Base-by-base conservation (phyloP, 92 coral and sea anemone genomes). In the Palythoa grandiflora region DNA sequence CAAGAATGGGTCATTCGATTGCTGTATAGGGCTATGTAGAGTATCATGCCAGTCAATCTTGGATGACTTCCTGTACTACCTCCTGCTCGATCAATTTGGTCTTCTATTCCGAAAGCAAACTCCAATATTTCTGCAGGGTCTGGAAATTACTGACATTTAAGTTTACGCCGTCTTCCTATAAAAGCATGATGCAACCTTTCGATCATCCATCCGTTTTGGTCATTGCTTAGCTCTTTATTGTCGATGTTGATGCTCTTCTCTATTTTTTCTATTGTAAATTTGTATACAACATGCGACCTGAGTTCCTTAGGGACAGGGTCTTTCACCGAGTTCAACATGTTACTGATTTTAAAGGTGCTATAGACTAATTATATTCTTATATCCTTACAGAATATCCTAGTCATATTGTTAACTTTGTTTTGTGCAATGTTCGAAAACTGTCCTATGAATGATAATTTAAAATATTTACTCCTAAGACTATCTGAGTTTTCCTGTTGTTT, bases 51-150 rank as follows among this genome's bases (percentile, higher is more conserved):
- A 0, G 83, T 94, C 48, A 94, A 84, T 73, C 93, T 90, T 15
- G 97, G 95, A 53, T 92, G 92, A 15, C 90, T 89, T 53, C 91
- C 93, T 2, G 89, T 28, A 36, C 94, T 91, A 19, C 94, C 93
- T 0, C 88, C 92, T 6, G 79, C 85, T 28, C 91, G 74, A 54
- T 84, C 86, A 44, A 91, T 71, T 7, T 90, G 70, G 57, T 88
- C 92, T 21, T 80, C 89, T 59, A 84, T 90, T 5, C 93, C 93
- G 77, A 94, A 92, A 3, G 83, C 78, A 75, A 84, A 90, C 40
- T 92, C 97, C 38, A 94, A 68, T 20, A 94, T 73, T 3, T 87
- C 91, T 16, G 92, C 79, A 16, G 88, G 90, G 66, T 92, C 92
- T 71, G 95, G 93, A 71, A 90, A 94, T 54, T 88, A 92, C 51